Conservation (phyloP, 2,797 vertebrate species). For the Urocyon cinereoargenteus region DNA sequence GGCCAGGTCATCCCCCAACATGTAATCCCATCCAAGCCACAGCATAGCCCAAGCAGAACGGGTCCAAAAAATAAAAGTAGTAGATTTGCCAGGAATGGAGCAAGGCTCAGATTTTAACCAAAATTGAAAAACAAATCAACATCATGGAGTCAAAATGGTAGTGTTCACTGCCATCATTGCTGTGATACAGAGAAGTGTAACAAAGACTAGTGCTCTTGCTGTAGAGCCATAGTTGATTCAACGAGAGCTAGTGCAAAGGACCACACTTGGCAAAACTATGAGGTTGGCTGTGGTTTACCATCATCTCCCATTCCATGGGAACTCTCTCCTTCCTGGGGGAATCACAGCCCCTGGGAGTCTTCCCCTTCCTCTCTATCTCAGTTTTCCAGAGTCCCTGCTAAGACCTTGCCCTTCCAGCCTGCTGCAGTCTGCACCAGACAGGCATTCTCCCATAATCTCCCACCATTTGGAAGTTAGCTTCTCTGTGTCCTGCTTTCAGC, state of each 20-base stretch:
- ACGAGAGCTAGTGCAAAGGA: neutral
- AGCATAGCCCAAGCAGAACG: neutral
- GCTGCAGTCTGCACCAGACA: neutral
- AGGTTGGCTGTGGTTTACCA: neutral
- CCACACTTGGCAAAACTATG: neutral
- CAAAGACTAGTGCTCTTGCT: neutral
- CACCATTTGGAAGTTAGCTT: neutral
- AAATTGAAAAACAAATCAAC: slow-evolving; percentile 39
- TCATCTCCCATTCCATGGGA: neutral
- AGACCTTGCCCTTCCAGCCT: neutral
- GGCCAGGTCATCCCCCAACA: neutral
- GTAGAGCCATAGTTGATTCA: neutral
- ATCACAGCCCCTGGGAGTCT: neutral
- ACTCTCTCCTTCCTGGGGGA: neutral
- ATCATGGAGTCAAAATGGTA: neutral
- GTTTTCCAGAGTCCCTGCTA: neutral
- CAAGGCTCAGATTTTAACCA: slow-evolving; percentile 59
- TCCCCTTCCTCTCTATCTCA: neutral
- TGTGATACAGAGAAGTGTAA: neutral
- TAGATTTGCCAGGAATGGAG: slow-evolving; percentile 26
- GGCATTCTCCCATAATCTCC: neutral
- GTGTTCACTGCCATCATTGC: neutral
- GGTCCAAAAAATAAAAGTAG: slow-evolving; percentile 35
- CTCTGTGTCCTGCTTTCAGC: neutral
- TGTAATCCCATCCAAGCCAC: neutral